These are phyloP conservation scores for Machimus atricapillus DNA, from an alignment of 2,888 invertebrate species.

Conservation along the genomic window DNA sequence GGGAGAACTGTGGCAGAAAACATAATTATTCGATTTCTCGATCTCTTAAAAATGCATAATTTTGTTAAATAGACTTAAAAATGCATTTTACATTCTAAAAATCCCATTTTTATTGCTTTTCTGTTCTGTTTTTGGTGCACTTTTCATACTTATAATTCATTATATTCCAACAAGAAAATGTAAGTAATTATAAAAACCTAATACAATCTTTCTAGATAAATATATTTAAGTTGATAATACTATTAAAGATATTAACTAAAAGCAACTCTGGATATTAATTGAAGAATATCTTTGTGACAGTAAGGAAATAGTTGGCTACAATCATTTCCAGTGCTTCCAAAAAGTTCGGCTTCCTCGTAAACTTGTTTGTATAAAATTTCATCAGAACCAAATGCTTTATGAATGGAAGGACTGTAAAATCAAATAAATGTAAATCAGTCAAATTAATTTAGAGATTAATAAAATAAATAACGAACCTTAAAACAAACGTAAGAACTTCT, in stretches of 20 bases:
- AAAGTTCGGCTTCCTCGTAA: conserved; percentile 57
- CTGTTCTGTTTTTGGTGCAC: too few species aligned
- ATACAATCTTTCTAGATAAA: neutral
- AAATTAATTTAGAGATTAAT: neutral
- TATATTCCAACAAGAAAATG: too few species aligned
- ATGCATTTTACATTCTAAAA: too few species aligned
- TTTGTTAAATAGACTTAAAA: too few species aligned
- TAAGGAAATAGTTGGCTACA: conserved; percentile 56
- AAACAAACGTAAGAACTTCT: conserved; percentile 71
- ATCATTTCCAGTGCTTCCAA: conserved; percentile 55
- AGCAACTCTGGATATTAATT: conserved; percentile 51
- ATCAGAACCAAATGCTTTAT: conserved; percentile 65
- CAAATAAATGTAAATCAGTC: neutral
- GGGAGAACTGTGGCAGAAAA: too few species aligned
- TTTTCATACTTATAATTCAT: too few species aligned
- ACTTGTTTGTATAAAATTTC: conserved; percentile 61
- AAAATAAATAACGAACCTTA: conserved; percentile 67
- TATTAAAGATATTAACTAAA: conserved; percentile 41
- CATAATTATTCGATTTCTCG: too few species aligned
- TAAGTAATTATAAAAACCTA: neutral
- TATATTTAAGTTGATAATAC: neutral
- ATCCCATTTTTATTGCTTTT: too few species aligned
- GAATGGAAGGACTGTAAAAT: conserved; percentile 64
- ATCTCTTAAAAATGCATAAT: too few species aligned
- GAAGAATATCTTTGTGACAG: conserved; percentile 55